phyloP scores from a whole-genome alignment of 23 tunicate genomes.

The Ascidia mentula region DNA sequence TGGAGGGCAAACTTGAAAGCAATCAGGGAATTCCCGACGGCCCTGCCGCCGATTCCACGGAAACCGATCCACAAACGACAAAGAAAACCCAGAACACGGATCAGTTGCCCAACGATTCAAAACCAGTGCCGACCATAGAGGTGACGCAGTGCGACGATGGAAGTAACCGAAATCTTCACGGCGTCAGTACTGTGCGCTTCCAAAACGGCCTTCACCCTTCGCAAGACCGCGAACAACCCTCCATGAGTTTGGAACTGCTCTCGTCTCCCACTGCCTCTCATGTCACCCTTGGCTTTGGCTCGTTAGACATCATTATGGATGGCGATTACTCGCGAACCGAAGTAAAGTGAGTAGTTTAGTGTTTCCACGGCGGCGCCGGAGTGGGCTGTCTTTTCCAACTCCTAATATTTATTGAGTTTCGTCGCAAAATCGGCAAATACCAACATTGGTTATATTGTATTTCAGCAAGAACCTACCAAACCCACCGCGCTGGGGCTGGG shows the following conservation, averaged over 20 bases:
- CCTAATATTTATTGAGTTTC: too few relatives aligned
- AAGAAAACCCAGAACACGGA: too few relatives aligned
- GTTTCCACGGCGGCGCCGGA: too few relatives aligned
- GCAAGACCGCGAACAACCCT: not conserved
- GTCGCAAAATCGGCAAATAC: too few relatives aligned
- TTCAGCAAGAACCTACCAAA: not conserved
- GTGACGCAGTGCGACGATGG: not conserved
- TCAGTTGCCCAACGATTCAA: too few relatives aligned
- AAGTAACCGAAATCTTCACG: not conserved
- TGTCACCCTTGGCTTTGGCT: conserved; percentile 43
- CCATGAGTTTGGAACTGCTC: conserved; percentile 21
- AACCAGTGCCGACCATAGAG: not conserved
- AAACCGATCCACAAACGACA: not conserved
- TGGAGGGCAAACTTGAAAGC: not conserved
- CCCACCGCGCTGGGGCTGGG: conserved; percentile 84
- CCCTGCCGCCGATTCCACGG: not conserved
- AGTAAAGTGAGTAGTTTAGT: not conserved
- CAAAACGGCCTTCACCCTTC: not conserved
- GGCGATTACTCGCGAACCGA: conserved; percentile 22
- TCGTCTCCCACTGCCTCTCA: conserved; percentile 59
- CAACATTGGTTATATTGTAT: too few relatives aligned
- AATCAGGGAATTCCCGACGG: not conserved
- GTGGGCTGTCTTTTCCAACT: not conserved
- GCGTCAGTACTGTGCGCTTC: not conserved
- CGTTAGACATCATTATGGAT: conserved; percentile 62